These are phyloP conservation scores for Macquaria ambigua DNA, from an alignment of 2,113 vertebrate genomes.

Conservation along the genomic window DNA sequence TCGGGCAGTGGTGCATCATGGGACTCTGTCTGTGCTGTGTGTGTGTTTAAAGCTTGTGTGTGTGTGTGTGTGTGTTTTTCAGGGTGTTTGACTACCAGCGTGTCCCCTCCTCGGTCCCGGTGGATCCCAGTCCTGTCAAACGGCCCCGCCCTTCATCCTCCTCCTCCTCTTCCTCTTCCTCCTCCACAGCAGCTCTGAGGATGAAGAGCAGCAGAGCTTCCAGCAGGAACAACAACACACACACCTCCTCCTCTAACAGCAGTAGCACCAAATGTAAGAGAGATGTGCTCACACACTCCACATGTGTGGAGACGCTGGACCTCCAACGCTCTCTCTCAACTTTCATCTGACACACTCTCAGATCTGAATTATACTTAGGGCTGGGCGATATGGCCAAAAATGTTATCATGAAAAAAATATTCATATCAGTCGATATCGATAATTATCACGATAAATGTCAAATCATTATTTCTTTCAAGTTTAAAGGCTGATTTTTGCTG, in stretches of 20 bases:
- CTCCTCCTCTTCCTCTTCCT: conserved; percentile 58
- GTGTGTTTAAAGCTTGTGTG: conserved; percentile 29
- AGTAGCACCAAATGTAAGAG: conserved; percentile 61
- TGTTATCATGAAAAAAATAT: no score
- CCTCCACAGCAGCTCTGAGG: conserved; percentile 46
- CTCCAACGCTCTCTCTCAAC: no score
- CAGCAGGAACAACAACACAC: conserved; percentile 45
- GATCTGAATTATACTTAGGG: no score
- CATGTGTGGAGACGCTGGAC: no score
- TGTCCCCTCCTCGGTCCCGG: conserved; percentile 67
- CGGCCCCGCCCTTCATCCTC: conserved; percentile 58
- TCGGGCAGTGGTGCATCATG: conserved; percentile 39
- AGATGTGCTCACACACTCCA: background rate
- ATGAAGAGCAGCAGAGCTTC: conserved; percentile 58
- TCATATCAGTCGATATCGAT: no score
- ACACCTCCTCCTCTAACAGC: conserved; percentile 36
- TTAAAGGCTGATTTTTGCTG: no score
- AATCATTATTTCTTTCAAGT: no score
- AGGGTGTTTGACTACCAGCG: conserved; percentile 80
- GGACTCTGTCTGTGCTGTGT: conserved; percentile 6
- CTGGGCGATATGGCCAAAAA: no score
- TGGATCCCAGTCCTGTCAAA: conserved; percentile 66
- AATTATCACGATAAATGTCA: no score
- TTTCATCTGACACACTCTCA: no score
- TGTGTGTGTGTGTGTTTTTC: conserved; percentile 36